These are phyloP conservation scores for Sicus ferrugineus DNA, from an alignment of 2,888 invertebrate genomes.

Conservation along the genomic window DNA sequence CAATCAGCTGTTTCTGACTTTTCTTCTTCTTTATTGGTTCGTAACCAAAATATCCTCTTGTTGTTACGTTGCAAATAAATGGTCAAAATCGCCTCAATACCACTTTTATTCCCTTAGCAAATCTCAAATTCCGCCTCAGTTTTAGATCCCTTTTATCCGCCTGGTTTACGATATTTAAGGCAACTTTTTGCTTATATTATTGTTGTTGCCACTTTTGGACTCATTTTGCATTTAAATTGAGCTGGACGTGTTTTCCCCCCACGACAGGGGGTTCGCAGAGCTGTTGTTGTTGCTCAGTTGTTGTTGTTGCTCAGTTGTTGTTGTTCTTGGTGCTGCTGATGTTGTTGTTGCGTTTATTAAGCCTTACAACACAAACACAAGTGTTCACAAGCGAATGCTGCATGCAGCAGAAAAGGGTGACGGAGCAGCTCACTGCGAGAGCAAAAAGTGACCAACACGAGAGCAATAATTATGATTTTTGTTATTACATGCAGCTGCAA, in stretches of 20 bases:
- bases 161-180: neutral
- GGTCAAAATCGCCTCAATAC: neutral
- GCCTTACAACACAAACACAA: neutral
- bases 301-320: constrained; percentile 1
- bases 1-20: too few relatives aligned
- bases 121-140: constrained; percentile 3
- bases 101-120: neutral
- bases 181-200: constrained; percentile 4
- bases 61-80: too few relatives aligned
- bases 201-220: constrained; percentile 13
- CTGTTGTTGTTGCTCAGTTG: constrained; percentile 7
- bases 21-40: too few relatives aligned
- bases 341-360: constrained; percentile 6
- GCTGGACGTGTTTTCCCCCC: constrained; percentile 1
- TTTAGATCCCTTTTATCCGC: neutral
- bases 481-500: constrained; percentile 20
- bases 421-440: too few relatives aligned
- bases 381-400: constrained; percentile 52
- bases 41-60: neutral
- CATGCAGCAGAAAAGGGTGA: constrained; percentile 48
- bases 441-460: constrained; percentile 8
- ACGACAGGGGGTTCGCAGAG: too few relatives aligned
- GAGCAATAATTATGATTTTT: constrained; percentile 28
- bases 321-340: neutral
- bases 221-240: constrained; percentile 34